Percentiles rank a stretch among this genome's conserved stretches.
Evolutionary conservation across 2,888 invertebrate genomes (phyloP).

Genomic region (Onthophagus sagittarius): DNA sequence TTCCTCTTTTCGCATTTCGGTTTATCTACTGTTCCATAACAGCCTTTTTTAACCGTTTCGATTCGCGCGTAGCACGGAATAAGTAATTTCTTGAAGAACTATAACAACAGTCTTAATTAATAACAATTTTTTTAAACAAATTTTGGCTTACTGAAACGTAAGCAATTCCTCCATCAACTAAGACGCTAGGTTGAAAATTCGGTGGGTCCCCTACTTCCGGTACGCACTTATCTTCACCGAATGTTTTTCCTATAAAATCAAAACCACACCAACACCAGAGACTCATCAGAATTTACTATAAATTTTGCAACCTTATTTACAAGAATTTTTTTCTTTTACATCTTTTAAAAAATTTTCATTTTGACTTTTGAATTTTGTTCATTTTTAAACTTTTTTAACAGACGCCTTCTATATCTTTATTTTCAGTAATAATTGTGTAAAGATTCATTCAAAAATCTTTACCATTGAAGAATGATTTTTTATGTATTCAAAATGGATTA

Average conservation of each 20-base stretch:
- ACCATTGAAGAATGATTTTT: no score
- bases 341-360: not conserved
- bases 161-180: conserved; percentile 39
- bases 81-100: conserved; percentile 23
- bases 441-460: no score
- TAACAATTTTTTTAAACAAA: conserved; percentile 4
- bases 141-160: conserved; percentile 30
- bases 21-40: conserved; percentile 7
- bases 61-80: conserved; percentile 20
- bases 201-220: conserved; percentile 34
- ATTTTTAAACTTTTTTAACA: no score
- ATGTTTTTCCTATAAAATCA: conserved; percentile 21
- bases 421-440: no score
- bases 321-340: not conserved
- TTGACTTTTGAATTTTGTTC: not conserved
- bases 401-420: no score
- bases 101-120: not conserved
- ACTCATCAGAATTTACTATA: not conserved
- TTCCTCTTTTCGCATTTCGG: conserved; percentile 4
- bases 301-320: no score
- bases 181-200: conserved; percentile 39
- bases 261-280: conserved; percentile 4
- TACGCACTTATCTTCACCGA: conserved; percentile 31
- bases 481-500: no score
- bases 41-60: conserved; percentile 15